Conservation (phyloP, 2,888 invertebrate species). For the Venustoraphidia nigricollis region DNA sequence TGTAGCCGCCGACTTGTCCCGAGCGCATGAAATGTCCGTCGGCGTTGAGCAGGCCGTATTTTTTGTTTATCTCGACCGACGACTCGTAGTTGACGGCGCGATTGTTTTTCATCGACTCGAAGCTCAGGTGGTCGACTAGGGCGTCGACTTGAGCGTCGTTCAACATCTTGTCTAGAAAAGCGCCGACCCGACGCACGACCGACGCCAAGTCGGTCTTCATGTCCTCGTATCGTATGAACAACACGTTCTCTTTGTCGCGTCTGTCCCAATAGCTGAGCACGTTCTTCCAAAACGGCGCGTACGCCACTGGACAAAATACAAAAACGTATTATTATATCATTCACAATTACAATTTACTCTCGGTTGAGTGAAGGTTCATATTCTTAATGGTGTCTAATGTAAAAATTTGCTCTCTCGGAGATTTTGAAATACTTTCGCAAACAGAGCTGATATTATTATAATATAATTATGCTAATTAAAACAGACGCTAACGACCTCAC, state of each 20-base stretch:
- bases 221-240: conserved; percentile 21
- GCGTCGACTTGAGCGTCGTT: conserved; percentile 21
- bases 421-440: no score
- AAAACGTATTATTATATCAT: no score
- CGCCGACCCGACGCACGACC: conserved; percentile 25
- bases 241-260: conserved; percentile 13
- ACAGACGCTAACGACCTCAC: no score
- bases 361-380: no score
- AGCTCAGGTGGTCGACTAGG: conserved; percentile 32
- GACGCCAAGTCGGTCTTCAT: conserved; percentile 27
- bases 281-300: conserved; percentile 20
- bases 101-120: conserved; percentile 34
- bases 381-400: no score
- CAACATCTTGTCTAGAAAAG: conserved; percentile 25
- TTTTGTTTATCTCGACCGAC: conserved; percentile 15
- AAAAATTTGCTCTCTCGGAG: no score
- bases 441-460: no score
- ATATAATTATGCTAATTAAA: no score
- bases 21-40: conserved; percentile 19
- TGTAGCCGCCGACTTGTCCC: conserved; percentile 27
- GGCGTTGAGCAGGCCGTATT: conserved; percentile 8
- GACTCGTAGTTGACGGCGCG: conserved; percentile 27
- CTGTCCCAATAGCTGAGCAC: conserved; percentile 17
- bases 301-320: conserved; percentile 12
- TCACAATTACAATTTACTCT: no score